Percentiles rank a stretch among this genome's conserved stretches.
Evolutionary conservation across 2,113 vertebrate species (phyloP).

Genomic region (Cervus canadensis): DNA sequence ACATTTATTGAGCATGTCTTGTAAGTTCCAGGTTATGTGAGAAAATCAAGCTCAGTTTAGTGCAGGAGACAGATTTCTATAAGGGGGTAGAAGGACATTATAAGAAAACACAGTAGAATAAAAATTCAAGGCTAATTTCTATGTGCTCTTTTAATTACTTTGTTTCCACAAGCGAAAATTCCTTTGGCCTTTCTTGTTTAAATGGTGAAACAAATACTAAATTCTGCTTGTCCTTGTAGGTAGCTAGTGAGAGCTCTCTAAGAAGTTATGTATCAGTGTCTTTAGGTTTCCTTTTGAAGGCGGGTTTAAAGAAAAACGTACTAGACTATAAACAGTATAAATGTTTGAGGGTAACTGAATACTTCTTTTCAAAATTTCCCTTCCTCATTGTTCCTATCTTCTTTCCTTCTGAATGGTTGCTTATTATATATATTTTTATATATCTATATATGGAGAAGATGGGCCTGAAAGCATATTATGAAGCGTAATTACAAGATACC

Average conservation of each 20-base stretch:
- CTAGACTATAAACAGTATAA: slow-evolving; percentile 2
- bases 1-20: neutral
- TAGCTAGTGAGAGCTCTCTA: slow-evolving; percentile 47
- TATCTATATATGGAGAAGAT: slow-evolving; percentile 51
- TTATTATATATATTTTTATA: slow-evolving; percentile 65
- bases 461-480: slow-evolving; percentile 47
- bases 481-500: slow-evolving; percentile 57
- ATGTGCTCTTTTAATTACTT: slow-evolving; percentile 55
- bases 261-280: slow-evolving; percentile 30
- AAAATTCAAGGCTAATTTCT: slow-evolving; percentile 56
- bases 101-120: slow-evolving; percentile 25
- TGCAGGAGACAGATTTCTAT: neutral
- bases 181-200: slow-evolving; percentile 44
- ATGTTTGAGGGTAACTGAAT: slow-evolving; percentile 39
- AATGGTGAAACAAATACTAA: slow-evolving; percentile 54
- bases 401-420: slow-evolving; percentile 30
- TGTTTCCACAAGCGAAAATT: slow-evolving; percentile 24
- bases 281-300: slow-evolving; percentile 55
- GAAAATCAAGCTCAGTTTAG: neutral
- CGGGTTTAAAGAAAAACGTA: slow-evolving; percentile 30
- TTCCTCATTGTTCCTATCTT: slow-evolving; percentile 42
- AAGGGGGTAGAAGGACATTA: neutral
- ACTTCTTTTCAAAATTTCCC: slow-evolving; percentile 34
- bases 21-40: neutral
- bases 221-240: slow-evolving; percentile 56